Evolutionary conservation across 1,140 invertebrate species (phyloP), one percentile per base, ranked within the genome.

Genomic region (Parapsyche elsis): DNA sequence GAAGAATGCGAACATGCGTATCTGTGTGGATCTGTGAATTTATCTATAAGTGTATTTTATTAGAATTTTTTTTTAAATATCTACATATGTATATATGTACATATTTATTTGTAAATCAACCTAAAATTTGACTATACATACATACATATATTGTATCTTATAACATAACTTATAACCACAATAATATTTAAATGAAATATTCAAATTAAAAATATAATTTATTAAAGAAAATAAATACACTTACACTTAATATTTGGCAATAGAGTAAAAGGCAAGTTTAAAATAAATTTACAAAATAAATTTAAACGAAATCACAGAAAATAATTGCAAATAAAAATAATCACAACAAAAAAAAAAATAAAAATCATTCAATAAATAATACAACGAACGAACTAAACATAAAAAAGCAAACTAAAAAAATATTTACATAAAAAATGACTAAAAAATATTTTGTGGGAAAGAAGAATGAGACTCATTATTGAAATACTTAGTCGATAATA

Each of bases 241-340:
- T 67, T 77, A 77, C 61, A 78, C 23, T 71, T 78, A 79, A 44
- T 79, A 73, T 79, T 79, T 79, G 67, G 78, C 38, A 26, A 16
- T 44, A 79, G 77, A 70, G 71, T 45, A 23, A 19, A n/a, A 9
- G 24, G 49, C 19, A 46, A 26, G 46, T 57, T 12, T 57, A 71
- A 76, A 73, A 79, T 16, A 79, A 59, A 76, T 80, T 49, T 80
- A 82, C 1, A 76, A 71, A 53, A 76, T 24, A 81, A 73, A 75
- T 16, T 38, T n/a, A 80, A 80, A 71, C 14, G 10, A 80, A 77
- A 82, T 67, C 46, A 78, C 53, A 78, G 30, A 78, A 67, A 67
- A 70, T 75, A 67, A 59, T 71, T 57, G 57, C 71, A 79, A 80
- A 77, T 44, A 46, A 76, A 71, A 67, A 26, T 24, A 78, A 83